Base-by-base conservation (phyloP, 1,140 invertebrate species). In the Harpegnathos saltator region DNA sequence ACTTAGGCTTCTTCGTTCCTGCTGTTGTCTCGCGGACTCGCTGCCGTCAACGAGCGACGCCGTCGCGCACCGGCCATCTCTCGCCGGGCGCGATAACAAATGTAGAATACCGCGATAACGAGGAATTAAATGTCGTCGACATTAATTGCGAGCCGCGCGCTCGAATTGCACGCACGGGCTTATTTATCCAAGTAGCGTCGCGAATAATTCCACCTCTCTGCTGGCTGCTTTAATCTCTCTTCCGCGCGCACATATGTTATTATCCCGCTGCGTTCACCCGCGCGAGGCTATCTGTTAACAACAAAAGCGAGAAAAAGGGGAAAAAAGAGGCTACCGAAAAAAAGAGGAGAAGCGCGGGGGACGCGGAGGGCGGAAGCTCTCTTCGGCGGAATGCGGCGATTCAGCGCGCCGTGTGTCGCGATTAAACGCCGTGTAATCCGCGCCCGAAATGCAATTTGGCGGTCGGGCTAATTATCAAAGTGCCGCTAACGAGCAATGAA, bases 401-500 rank as follows among this genome's bases (percentile, higher is more conserved):
- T 17, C 65, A 19, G 54, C 69, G 58, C n/a, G 14, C 22, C n/a
- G n/a, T 59, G 15, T 24, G 65, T 69, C 11, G 19, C 75, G 52
- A 80, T 80, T 80, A 80, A 80, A 71, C 14, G 65, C 14, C 52
- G 24, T n/a, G 24, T 80, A 80, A 80, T 80, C 52, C 22, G 56
- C 29, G 26, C 1, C 29, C 69, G 48, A 74, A 82, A 82, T 63
- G 61, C 69, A 82, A 73, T 82, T 82, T 74, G 78, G 78, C 48
- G 69, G 56, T 54, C 69, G 19, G 26, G 58, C 48, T 82, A 82
- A 82, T 74, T 82, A 82, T 74, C 78, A 74, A 73, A 74, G 78
- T 74, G 78, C 56, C 78, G 78, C 44, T 82, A 82, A 82, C 69
- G 78, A 82, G 78, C 78, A 74, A 74, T 82, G 71, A 82, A 82